A percentile compares a stretch with the other conserved stretches of the same genome.
Conservation (phyloP, 2,888 invertebrate genomes). For the Camponotus fellah region DNA sequence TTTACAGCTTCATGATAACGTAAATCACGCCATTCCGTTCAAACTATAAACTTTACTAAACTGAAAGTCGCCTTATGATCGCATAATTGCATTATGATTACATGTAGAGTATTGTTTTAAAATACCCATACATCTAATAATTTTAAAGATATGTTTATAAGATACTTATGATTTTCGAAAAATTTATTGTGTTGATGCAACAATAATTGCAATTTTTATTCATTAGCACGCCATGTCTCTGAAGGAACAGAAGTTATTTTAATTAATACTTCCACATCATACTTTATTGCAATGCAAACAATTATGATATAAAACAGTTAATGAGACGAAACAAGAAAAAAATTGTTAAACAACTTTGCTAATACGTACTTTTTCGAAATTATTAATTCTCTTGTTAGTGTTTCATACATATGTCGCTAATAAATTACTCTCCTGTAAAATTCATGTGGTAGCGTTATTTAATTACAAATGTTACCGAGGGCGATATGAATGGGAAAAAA, state of each 20-base stretch:
- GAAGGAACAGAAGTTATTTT: not conserved
- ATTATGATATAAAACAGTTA: not conserved
- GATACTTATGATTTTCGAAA: not conserved
- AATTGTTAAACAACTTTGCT: not conserved
- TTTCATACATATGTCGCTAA: not conserved
- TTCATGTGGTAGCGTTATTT: not conserved
- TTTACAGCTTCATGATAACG: not conserved
- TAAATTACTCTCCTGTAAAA: conserved; percentile 11
- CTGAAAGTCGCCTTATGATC: not conserved
- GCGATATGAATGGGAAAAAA: not conserved
- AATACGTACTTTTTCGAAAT: not conserved
- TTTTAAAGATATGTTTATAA: no score
- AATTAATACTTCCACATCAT: not conserved
- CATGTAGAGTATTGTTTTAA: not conserved
- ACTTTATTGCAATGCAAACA: not conserved
- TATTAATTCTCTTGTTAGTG: not conserved
- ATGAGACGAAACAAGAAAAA: not conserved
- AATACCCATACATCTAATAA: not conserved
- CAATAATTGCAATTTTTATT: not conserved
- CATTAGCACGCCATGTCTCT: not conserved
- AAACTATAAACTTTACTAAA: not conserved
- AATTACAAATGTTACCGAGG: conserved; percentile 4
- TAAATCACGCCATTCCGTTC: not conserved
- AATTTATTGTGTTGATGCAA: not conserved
- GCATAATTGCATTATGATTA: not conserved